Conservation (phyloP, 2,113 vertebrate species). For the Himantopus leucocephalus region DNA sequence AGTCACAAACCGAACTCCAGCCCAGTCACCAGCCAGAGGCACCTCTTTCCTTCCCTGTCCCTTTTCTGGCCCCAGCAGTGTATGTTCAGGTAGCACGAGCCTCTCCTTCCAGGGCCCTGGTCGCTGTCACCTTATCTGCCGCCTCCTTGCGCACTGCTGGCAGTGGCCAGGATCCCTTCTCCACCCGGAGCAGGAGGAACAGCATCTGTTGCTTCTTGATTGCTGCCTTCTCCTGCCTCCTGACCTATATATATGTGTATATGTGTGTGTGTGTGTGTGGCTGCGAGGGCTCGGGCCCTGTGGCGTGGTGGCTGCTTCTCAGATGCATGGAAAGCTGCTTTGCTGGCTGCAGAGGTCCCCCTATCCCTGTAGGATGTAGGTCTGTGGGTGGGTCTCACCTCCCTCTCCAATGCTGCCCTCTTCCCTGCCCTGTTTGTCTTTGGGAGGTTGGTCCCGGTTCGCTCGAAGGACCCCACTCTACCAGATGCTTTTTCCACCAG, state of each 20-base stretch:
- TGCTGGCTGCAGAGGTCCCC: neutral
- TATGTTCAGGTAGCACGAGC: accelerated
- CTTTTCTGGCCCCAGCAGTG: neutral
- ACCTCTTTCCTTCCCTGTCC: neutral
- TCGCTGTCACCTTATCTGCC: neutral
- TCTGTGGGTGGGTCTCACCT: neutral
- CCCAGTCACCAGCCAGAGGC: neutral
- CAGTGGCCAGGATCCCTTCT: neutral
- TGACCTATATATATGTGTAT: accelerated
- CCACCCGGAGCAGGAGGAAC: accelerated
- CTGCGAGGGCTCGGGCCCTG: neutral
- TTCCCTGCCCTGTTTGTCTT: neutral
- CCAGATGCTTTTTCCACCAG: neutral
- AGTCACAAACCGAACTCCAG: neutral
- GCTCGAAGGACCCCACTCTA: neutral
- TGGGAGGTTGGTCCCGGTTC: neutral
- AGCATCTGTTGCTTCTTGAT: neutral
- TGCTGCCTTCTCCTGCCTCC: neutral
- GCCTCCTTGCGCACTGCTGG: neutral
- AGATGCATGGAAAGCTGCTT: neutral
- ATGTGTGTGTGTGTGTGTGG: neutral
- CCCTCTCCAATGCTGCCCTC: neutral
- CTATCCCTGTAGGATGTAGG: neutral
- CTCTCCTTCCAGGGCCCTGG: neutral
- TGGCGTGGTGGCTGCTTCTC: accelerated